These are phyloP conservation scores for Chaetops frenatus DNA, from an alignment of 2,113 vertebrate genomes.

Conservation along the genomic window DNA sequence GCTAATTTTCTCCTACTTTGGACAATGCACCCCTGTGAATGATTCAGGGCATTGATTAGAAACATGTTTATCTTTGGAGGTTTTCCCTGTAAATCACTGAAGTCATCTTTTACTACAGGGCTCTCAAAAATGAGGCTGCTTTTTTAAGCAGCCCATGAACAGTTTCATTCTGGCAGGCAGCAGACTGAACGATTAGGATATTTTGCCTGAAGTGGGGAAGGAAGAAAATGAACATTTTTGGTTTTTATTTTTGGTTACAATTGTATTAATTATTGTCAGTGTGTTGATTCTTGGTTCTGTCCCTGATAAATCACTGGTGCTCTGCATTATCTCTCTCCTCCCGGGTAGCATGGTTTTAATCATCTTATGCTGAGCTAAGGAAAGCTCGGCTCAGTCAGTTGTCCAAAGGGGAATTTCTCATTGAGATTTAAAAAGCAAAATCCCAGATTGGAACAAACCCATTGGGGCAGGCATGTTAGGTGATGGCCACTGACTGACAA, in stretches of 20 bases:
- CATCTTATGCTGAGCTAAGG: constrained; percentile 57
- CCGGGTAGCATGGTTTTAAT: constrained; percentile 52
- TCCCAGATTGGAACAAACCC: constrained; percentile 28
- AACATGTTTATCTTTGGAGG: constrained; percentile 1
- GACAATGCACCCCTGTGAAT: neutral
- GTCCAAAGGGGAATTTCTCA: constrained; percentile 46
- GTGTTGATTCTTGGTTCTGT: constrained; percentile 22
- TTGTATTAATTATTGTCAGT: neutral
- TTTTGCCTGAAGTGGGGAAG: neutral
- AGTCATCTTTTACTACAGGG: neutral
- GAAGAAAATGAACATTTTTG: neutral
- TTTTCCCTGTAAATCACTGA: constrained; percentile 2
- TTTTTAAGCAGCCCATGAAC: neutral
- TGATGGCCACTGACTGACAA: neutral
- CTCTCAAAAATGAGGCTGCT: neutral
- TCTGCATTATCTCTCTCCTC: constrained; percentile 52
- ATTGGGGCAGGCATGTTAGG: neutral
- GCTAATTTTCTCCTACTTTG: neutral
- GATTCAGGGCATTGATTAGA: constrained; percentile 29
- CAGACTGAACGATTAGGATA: neutral
- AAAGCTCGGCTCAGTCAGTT: constrained; percentile 54
- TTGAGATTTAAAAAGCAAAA: constrained; percentile 57
- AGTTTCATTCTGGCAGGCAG: neutral
- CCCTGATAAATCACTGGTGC: constrained; percentile 30
- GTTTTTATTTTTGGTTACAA: neutral